These are phyloP conservation scores for Drosophila orosa DNA, from an alignment of 1,140 invertebrate species.

Conservation along the genomic window DNA sequence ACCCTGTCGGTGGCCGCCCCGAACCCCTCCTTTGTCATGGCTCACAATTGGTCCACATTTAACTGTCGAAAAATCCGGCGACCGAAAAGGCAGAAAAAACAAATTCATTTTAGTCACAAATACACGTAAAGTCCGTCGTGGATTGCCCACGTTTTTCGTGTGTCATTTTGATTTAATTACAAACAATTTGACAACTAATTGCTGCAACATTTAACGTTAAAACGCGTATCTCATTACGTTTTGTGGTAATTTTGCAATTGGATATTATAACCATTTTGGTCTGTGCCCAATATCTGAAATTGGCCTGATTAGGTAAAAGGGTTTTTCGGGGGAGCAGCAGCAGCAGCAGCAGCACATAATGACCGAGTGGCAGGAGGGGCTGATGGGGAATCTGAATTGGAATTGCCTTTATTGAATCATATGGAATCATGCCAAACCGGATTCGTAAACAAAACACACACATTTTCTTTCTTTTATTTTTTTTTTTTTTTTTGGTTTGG, in stretches of 20 bases:
- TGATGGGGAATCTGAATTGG: constrained; percentile 13
- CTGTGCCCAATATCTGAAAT: constrained; percentile 59
- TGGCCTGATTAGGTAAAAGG: constrained; percentile 19
- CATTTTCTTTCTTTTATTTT: constrained; percentile 24
- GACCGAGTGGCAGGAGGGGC: not conserved
- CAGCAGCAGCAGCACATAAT: not conserved
- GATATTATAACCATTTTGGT: constrained; percentile 58
- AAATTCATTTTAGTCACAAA: constrained; percentile 76
- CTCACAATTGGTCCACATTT: constrained; percentile 74
- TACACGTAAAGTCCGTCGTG: constrained; percentile 42
- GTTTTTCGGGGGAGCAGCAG: not conserved
- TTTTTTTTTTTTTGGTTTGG: constrained; percentile 28
- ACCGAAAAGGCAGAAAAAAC: constrained; percentile 19
- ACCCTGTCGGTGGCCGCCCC: constrained; percentile 51
- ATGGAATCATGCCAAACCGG: constrained; percentile 81
- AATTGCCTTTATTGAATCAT: constrained; percentile 57
- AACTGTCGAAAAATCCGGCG: constrained; percentile 48
- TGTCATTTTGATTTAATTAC: constrained; percentile 83
- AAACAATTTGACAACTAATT: constrained; percentile 83
- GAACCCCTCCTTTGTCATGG: constrained; percentile 47
- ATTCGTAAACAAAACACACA: constrained; percentile 64
- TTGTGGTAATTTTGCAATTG: constrained; percentile 76
- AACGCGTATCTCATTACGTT: constrained; percentile 77
- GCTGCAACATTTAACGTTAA: constrained; percentile 76
- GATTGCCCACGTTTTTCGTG: constrained; percentile 46